Evolutionary conservation across 2,888 invertebrate species (phyloP).

Genomic region (Salpingus planirostris): DNA sequence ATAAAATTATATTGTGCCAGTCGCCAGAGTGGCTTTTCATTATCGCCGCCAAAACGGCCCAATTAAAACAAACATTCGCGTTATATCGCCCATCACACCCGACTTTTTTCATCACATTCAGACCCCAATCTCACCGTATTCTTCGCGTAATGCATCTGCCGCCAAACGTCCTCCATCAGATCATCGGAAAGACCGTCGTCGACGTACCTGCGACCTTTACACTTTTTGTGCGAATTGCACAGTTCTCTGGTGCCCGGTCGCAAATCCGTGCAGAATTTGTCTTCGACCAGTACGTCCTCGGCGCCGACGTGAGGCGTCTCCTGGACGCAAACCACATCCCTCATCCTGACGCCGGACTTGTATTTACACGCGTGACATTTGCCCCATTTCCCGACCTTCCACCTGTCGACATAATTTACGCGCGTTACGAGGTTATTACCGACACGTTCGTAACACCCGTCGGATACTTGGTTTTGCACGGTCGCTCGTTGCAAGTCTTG

Average conservation of each 20-base stretch:
- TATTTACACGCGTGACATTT: constrained; percentile 49
- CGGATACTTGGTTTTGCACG: constrained; percentile 43
- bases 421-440: no score
- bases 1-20: constrained; percentile 3
- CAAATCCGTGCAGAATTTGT: constrained; percentile 32
- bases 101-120: no score
- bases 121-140: no score
- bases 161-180: constrained; percentile 30
- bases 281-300: constrained; percentile 42
- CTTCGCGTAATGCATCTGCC: constrained; percentile 25
- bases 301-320: constrained; percentile 39
- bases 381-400: constrained; percentile 57
- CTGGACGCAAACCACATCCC: constrained; percentile 45
- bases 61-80: no score
- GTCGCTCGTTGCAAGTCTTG: constrained; percentile 43
- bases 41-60: no score
- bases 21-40: no score
- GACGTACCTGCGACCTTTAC: constrained; percentile 22
- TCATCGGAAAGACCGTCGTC: constrained; percentile 26
- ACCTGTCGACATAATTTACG: no score
- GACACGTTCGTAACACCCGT: not conserved
- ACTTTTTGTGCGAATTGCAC: constrained; percentile 35
- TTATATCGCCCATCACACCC: no score
- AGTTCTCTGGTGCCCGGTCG: constrained; percentile 33
- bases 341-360: constrained; percentile 39